These are phyloP conservation scores for Myotis myotis DNA, from an alignment of 2,797 vertebrate species.

Conservation along the genomic window DNA sequence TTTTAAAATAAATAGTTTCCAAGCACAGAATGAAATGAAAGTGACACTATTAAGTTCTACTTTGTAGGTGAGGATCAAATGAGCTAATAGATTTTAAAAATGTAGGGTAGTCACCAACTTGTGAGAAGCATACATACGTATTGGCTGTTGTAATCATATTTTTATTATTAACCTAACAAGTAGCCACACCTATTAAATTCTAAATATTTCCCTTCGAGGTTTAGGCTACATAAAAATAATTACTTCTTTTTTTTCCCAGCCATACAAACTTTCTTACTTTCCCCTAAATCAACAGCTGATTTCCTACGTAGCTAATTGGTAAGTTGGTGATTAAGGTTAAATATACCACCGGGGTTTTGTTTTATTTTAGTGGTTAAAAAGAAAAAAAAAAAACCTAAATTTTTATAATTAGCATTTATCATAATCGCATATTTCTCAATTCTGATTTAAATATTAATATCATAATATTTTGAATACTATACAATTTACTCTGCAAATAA, in stretches of 20 bases:
- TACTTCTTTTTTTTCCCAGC: not conserved
- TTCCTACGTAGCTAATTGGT: not conserved
- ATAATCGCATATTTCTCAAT: slow-evolving; percentile 11
- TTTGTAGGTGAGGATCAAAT: not conserved
- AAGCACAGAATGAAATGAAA: not conserved
- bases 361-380: slow-evolving; percentile 32
- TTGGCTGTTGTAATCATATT: not conserved
- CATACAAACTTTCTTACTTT: not conserved
- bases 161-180: not conserved
- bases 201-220: not conserved
- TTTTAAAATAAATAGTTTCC: not conserved
- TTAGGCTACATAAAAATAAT: not conserved
- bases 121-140: not conserved
- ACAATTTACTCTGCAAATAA: slow-evolving; percentile 63
- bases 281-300: not conserved
- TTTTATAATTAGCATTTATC: slow-evolving; percentile 57
- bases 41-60: not conserved
- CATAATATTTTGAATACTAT: slow-evolving; percentile 57
- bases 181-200: not conserved
- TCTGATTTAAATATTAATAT: slow-evolving; percentile 39
- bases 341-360: not conserved
- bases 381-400: not conserved
- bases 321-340: not conserved
- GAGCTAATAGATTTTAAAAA: not conserved
- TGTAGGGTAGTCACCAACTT: not conserved